These are phyloP conservation scores for Anneissia japonica DNA, from an alignment of 35 echinoderm and acorn worm species.

Conservation along the genomic window DNA sequence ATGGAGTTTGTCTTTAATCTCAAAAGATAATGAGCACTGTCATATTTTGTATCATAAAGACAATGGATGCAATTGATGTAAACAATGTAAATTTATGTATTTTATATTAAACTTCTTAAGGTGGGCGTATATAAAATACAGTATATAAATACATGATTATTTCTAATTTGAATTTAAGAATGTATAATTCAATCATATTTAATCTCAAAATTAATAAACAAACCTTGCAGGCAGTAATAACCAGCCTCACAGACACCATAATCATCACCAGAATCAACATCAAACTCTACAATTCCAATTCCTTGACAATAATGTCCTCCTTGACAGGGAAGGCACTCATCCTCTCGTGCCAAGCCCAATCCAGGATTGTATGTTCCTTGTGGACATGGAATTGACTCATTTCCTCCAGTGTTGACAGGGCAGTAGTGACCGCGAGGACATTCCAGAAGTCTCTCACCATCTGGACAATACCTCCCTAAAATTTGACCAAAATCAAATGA, in stretches of 20 bases:
- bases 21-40: too few relatives aligned
- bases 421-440: constrained; percentile 92
- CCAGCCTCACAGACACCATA: constrained; percentile 88
- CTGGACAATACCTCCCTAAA: constrained; percentile 94
- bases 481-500: too few relatives aligned
- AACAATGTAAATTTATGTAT: too few relatives aligned
- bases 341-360: constrained; percentile 70
- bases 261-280: not conserved
- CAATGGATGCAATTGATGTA: too few relatives aligned
- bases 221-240: constrained; percentile 81
- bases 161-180: too few relatives aligned
- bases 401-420: constrained; percentile 73
- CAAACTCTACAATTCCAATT: constrained; percentile 67
- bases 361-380: constrained; percentile 86
- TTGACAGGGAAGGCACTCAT: constrained; percentile 79
- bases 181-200: too few relatives aligned
- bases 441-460: constrained; percentile 72
- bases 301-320: constrained; percentile 76
- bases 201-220: constrained; percentile 10
- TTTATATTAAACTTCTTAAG: too few relatives aligned
- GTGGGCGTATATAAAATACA: too few relatives aligned
- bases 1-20: too few relatives aligned
- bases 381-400: constrained; percentile 90
- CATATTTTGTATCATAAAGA: too few relatives aligned
- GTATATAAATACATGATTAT: too few relatives aligned